A percentile compares a stretch with the other conserved stretches of the same genome.
These are phyloP conservation scores for Eremobia ochroleuca DNA, from an alignment of 2,888 invertebrate genomes.

Conservation along the genomic window DNA sequence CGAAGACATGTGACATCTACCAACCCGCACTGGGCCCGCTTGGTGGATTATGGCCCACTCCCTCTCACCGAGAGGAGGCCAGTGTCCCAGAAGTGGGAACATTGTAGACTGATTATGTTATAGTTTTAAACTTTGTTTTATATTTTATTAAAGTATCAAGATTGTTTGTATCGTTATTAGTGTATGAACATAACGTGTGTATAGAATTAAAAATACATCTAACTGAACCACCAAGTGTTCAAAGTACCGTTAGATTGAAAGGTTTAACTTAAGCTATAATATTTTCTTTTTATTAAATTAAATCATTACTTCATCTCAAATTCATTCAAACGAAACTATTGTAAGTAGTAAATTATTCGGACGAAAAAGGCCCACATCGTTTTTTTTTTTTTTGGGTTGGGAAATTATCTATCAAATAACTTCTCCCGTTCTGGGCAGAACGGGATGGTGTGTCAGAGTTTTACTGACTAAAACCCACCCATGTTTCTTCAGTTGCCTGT, in stretches of 20 bases:
- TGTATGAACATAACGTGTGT: slow-evolving; percentile 73
- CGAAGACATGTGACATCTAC: no score
- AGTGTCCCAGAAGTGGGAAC: background rate
- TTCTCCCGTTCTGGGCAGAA: no score
- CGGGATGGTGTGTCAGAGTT: no score
- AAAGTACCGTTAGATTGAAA: slow-evolving; percentile 78
- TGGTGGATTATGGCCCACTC: background rate
- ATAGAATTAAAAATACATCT: slow-evolving; percentile 82
- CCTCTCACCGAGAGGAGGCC: background rate
- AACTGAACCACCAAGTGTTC: slow-evolving; percentile 74
- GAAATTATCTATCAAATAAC: no score
- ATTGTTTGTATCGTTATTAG: slow-evolving; percentile 41
- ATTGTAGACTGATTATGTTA: background rate
- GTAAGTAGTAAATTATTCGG: background rate
- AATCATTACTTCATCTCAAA: fast-evolving
- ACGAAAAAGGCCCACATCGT: no score
- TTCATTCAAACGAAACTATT: background rate
- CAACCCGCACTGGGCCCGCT: background rate
- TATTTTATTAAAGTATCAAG: slow-evolving; percentile 71
- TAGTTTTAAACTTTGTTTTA: background rate
- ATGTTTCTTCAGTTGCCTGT: no score
- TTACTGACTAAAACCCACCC: no score
- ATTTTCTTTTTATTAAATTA: background rate
- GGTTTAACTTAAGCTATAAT: background rate
- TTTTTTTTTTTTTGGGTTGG: no score